Evolutionary conservation across 2,113 vertebrate genomes (phyloP).

Genomic region (Mellivora capensis): DNA sequence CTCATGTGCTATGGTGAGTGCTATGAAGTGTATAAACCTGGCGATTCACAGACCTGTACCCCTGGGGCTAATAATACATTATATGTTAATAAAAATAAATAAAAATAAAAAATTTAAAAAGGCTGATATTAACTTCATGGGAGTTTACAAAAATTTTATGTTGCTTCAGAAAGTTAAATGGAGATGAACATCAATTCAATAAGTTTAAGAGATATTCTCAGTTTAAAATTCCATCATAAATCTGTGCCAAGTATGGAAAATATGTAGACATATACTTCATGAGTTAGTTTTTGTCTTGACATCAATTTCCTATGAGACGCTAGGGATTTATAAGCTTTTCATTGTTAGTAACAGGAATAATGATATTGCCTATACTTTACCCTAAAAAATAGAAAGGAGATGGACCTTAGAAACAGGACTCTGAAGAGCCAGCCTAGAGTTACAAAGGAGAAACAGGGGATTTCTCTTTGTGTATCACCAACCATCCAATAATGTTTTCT

Average conservation of each 20-base stretch:
- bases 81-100: no score
- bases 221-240: background rate
- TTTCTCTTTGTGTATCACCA: background rate
- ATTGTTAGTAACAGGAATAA: background rate
- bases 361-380: background rate
- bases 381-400: background rate
- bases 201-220: background rate
- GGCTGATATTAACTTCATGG: conserved; percentile 8
- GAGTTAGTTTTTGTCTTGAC: background rate
- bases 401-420: background rate
- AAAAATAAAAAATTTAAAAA: background rate
- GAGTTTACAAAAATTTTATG: background rate
- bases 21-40: no score
- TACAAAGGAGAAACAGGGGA: background rate
- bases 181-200: background rate
- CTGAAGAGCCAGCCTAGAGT: background rate
- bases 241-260: background rate
- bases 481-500: background rate
- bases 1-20: no score
- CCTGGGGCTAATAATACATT: no score
- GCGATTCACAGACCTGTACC: no score
- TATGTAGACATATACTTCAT: background rate
- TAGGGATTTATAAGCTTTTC: background rate
- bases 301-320: background rate
- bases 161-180: background rate